phyloP scores from a whole-genome alignment of 2,888 invertebrate species.

The Nesidiocoris tenuis region DNA sequence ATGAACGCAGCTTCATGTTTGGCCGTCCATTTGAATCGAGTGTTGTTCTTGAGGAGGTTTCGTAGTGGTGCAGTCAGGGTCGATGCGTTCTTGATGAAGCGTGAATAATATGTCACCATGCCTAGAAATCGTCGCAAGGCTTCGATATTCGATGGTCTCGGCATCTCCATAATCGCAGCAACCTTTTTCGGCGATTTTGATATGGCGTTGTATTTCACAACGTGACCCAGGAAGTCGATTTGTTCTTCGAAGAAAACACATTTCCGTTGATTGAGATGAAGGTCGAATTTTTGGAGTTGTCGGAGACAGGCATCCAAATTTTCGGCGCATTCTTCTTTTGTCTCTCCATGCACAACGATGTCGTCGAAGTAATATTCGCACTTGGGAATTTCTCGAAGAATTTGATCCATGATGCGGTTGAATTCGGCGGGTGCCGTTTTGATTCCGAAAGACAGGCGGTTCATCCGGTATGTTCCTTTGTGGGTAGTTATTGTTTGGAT shows the following conservation, averaged over 20 bases:
- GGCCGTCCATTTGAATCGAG: conserved; percentile 45
- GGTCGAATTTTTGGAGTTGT: neutral
- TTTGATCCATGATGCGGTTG: neutral
- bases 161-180: conserved; percentile 34
- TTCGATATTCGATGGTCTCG: conserved; percentile 35
- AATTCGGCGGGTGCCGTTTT: neutral
- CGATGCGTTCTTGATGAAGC: conserved; percentile 48
- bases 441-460: conserved; percentile 12
- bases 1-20: conserved; percentile 48
- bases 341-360: neutral
- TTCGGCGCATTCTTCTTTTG: neutral
- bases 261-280: conserved; percentile 2
- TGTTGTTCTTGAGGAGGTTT: conserved; percentile 42
- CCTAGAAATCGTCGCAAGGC: conserved; percentile 46
- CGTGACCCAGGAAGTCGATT: conserved; percentile 40
- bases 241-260: conserved; percentile 8
- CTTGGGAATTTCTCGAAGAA: conserved; percentile 36
- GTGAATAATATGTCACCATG: conserved; percentile 47
- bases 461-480: no score
- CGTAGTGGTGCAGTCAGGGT: conserved; percentile 46
- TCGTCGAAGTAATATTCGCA: neutral
- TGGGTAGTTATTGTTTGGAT: no score
- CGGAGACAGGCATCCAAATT: neutral
- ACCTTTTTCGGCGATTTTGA: conserved; percentile 38
- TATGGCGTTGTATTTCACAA: conserved; percentile 35